These are phyloP conservation scores for Pemphigus obesinymphae DNA, from an alignment of 1,140 invertebrate genomes.

Conservation along the genomic window DNA sequence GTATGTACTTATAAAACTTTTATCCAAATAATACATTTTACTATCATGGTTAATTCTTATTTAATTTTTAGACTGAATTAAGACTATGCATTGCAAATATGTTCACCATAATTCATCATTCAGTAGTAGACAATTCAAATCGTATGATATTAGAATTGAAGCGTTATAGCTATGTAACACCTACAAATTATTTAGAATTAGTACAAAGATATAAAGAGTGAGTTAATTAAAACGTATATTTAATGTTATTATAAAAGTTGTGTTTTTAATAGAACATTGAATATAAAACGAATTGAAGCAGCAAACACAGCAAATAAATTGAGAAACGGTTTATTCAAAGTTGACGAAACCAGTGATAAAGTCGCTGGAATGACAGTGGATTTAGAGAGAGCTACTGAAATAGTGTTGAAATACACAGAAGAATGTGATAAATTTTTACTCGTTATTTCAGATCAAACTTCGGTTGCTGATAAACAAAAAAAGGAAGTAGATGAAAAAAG, in stretches of 20 bases:
- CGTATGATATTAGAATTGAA: conserved; percentile 71
- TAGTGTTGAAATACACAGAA: not conserved
- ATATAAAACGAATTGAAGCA: conserved; percentile 64
- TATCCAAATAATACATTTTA: not conserved
- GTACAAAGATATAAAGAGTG: conserved; percentile 76
- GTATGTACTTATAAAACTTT: not conserved
- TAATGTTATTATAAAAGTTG: not conserved
- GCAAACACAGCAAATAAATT: conserved; percentile 67
- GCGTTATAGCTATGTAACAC: conserved; percentile 79
- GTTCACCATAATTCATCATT: conserved; percentile 73
- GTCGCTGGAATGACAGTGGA: conserved; percentile 63
- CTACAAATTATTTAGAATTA: conserved; percentile 77
- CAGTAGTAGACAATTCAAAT: conserved; percentile 63
- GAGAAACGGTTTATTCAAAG: conserved; percentile 69
- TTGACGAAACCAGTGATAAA: conserved; percentile 64
- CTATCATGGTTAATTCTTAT: not conserved
- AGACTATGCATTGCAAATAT: conserved; percentile 49
- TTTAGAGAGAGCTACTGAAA: conserved; percentile 46
- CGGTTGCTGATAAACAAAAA: conserved; percentile 74
- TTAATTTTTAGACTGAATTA: conserved; percentile 39
- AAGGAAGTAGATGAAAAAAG: conserved; percentile 63
- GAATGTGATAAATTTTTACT: conserved; percentile 71
- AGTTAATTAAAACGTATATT: conserved; percentile 45
- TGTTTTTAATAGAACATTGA: conserved; percentile 60
- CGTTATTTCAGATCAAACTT: conserved; percentile 69